Conservation (phyloP, 2,113 vertebrate genomes). For the Platichthys stellatus region DNA sequence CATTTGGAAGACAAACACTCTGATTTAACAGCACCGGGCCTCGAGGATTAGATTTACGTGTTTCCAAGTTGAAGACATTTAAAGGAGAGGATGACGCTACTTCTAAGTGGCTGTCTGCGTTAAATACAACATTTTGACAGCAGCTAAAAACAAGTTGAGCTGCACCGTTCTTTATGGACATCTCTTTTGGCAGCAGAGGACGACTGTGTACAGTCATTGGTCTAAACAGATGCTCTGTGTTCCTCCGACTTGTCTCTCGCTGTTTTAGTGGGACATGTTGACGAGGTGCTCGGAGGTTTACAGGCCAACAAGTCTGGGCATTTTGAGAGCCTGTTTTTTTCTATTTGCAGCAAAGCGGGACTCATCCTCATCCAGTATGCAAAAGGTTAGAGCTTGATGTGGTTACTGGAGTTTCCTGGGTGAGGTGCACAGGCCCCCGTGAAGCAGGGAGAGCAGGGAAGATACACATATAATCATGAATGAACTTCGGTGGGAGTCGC, state of each 20-base stretch:
- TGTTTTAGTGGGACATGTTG: constrained; percentile 27
- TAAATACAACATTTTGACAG: constrained; percentile 27
- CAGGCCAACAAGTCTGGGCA: constrained; percentile 35
- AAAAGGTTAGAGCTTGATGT: constrained; percentile 27
- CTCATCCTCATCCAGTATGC: constrained; percentile 4
- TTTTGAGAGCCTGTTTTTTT: constrained; percentile 42
- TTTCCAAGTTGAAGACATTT: constrained; percentile 14
- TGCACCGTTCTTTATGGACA: constrained; percentile 10
- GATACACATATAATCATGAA: not conserved
- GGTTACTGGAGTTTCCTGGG: constrained; percentile 21
- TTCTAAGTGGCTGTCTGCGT: constrained; percentile 4
- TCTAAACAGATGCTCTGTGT: constrained; percentile 31
- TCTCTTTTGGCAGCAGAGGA: constrained; percentile 7
- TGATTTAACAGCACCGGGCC: not conserved
- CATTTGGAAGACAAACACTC: not conserved
- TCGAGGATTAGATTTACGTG: not conserved
- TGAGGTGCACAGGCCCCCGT: constrained; percentile 3
- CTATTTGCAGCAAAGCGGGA: constrained; percentile 40
- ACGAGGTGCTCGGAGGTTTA: constrained; percentile 40
- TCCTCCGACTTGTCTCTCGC: constrained; percentile 2
- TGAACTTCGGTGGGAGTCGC: constrained; percentile 7
- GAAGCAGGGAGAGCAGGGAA: constrained; percentile 5
- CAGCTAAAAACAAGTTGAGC: constrained; percentile 13
- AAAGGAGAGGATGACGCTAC: not conserved
- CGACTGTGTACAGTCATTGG: not conserved